phyloP scores from a whole-genome alignment of 2,113 vertebrate species.

The Neolamprologus brichardi region DNA sequence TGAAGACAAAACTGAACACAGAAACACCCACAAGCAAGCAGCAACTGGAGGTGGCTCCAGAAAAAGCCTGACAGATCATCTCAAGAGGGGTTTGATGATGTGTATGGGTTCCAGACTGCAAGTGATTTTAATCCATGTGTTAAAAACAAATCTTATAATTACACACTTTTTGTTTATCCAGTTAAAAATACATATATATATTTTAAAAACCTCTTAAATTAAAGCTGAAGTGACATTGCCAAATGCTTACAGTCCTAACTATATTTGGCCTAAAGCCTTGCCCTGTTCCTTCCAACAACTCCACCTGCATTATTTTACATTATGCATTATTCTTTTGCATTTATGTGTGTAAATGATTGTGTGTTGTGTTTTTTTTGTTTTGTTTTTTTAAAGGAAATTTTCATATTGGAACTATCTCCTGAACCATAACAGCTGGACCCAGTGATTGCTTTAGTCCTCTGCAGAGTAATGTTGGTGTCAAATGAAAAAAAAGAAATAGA shows the following conservation, averaged over 20 bases:
- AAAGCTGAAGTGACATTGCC: not conserved
- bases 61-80: not conserved
- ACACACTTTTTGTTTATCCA: not conserved
- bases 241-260: not conserved
- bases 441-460: not conserved
- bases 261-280: not conserved
- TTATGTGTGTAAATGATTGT: not conserved
- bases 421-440: not conserved
- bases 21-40: not conserved
- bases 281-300: not conserved
- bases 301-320: not conserved
- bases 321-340: not conserved
- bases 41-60: not conserved
- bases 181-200: not conserved
- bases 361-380: not conserved
- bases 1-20: not conserved
- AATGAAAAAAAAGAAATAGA: not conserved
- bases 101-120: not conserved
- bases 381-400: not conserved
- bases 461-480: not conserved
- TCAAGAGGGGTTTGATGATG: not conserved
- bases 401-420: not conserved
- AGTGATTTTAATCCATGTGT: not conserved
- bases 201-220: not conserved
- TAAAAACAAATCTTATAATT: not conserved